Percentiles rank a stretch among this genome's conserved stretches.
phyloP scores from a whole-genome alignment of 2,113 vertebrate genomes.

The Lepus americanus region DNA sequence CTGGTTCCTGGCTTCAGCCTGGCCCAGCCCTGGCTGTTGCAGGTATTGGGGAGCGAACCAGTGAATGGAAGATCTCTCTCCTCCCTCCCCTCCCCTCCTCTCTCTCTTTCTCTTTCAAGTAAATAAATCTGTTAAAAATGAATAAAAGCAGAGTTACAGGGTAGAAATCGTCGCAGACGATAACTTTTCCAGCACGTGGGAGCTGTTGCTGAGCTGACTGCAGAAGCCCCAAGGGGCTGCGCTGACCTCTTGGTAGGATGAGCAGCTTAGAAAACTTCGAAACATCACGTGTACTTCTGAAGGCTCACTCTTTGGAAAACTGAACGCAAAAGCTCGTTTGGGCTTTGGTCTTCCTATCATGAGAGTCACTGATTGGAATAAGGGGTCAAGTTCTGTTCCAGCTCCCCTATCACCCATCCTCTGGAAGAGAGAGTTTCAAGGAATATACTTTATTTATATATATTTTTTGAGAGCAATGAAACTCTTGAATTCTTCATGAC shows the following conservation, averaged over 20 bases:
- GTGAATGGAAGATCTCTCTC: too few relatives aligned
- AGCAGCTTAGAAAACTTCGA: not conserved
- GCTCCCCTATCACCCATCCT: not conserved
- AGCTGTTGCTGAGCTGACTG: not conserved
- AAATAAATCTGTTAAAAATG: too few relatives aligned
- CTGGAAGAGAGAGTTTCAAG: conserved; percentile 41
- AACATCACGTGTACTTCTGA: not conserved
- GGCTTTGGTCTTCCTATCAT: not conserved
- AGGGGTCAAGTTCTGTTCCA: not conserved
- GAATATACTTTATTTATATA: not conserved
- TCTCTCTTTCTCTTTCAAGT: too few relatives aligned
- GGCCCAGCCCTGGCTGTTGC: too few relatives aligned
- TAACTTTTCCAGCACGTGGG: not conserved
- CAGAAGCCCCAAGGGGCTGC: not conserved
- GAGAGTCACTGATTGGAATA: not conserved
- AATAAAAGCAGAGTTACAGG: not conserved
- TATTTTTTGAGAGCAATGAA: not conserved
- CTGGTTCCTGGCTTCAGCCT: too few relatives aligned
- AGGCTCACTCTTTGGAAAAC: not conserved
- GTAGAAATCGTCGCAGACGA: conserved; percentile 22
- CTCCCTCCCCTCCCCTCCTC: too few relatives aligned
- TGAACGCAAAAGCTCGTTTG: not conserved
- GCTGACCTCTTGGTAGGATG: not conserved
- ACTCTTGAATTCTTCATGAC: conserved; percentile 13
- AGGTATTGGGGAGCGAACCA: too few relatives aligned